phyloP scores from a whole-genome alignment of 2,797 vertebrate species.

The Macropodus opercularis region DNA sequence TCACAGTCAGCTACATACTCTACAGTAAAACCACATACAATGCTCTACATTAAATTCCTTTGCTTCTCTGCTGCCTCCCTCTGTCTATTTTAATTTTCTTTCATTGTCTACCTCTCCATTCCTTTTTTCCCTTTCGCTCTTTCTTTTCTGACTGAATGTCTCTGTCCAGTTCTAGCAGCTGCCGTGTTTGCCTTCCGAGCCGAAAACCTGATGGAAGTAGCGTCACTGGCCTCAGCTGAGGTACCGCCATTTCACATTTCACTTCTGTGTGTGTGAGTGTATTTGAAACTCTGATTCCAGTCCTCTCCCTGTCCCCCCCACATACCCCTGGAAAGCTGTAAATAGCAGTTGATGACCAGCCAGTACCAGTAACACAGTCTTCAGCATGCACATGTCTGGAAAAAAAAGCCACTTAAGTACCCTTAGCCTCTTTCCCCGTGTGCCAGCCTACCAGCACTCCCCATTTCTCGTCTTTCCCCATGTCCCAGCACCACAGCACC shows the following conservation, averaged over 20 bases:
- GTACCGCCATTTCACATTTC: conserved; percentile 83
- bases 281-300: conserved; percentile 19
- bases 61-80: too few relatives aligned
- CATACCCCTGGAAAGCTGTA: conserved; percentile 72
- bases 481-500: conserved; percentile 10
- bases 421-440: conserved; percentile 3
- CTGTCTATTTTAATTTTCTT: neutral
- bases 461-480: conserved; percentile 13
- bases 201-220: conserved; percentile 99
- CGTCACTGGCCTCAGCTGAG: conserved; percentile 93
- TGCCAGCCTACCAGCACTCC: neutral
- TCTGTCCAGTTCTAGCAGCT: conserved; percentile 89
- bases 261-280: conserved; percentile 9
- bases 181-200: conserved; percentile 98
- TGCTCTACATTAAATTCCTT: too few relatives aligned
- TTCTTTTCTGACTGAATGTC: neutral
- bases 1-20: neutral
- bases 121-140: neutral
- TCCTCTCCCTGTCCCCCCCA: conserved; percentile 20
- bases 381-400: conserved; percentile 76
- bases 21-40: too few relatives aligned
- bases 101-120: neutral
- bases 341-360: conserved; percentile 87
- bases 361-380: conserved; percentile 83
- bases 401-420: conserved; percentile 71